These are phyloP conservation scores for Thymallus thymallus DNA, from an alignment of 2,113 vertebrate species.

Conservation along the genomic window DNA sequence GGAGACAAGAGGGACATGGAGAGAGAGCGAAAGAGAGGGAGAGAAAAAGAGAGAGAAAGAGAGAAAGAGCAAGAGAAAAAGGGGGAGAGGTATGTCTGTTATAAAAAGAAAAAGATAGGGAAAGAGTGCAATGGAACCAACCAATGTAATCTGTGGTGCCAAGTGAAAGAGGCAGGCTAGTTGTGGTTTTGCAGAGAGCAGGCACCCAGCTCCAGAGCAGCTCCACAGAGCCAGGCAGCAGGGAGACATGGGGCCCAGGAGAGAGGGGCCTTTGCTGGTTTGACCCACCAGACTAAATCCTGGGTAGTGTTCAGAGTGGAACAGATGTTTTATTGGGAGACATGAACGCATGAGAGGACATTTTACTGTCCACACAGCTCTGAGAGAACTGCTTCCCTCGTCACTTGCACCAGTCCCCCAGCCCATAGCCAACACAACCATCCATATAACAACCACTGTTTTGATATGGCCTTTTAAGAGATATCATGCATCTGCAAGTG, in stretches of 20 bases:
- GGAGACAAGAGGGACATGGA: background rate
- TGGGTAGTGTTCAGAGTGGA: constrained; percentile 32
- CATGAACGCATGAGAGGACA: constrained; percentile 31
- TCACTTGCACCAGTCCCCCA: background rate
- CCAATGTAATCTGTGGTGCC: constrained; percentile 19
- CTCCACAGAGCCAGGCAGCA: constrained; percentile 8
- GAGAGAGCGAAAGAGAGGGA: background rate
- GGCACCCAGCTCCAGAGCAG: constrained; percentile 25
- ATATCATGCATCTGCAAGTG: background rate
- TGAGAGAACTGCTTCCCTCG: constrained; percentile 1
- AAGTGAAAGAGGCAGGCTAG: constrained; percentile 28
- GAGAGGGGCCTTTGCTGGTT: constrained; percentile 17
- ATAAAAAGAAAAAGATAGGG: too few relatives aligned
- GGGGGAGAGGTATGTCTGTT: too few relatives aligned
- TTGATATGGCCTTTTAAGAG: constrained; percentile 21
- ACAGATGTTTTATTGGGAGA: constrained; percentile 45
- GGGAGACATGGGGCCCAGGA: constrained; percentile 15
- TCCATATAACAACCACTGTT: constrained; percentile 11
- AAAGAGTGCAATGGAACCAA: constrained; percentile 19
- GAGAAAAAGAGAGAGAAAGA: background rate
- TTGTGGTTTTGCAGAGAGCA: constrained; percentile 20
- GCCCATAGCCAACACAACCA: background rate
- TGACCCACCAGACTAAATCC: constrained; percentile 1
- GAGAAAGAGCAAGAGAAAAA: constrained; percentile 18
- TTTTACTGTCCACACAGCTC: constrained; percentile 32